A percentile compares a stretch with the other conserved stretches of the same genome.
Evolutionary conservation across 2,888 invertebrate genomes (phyloP).

Genomic region (Ochlodes sylvanus): DNA sequence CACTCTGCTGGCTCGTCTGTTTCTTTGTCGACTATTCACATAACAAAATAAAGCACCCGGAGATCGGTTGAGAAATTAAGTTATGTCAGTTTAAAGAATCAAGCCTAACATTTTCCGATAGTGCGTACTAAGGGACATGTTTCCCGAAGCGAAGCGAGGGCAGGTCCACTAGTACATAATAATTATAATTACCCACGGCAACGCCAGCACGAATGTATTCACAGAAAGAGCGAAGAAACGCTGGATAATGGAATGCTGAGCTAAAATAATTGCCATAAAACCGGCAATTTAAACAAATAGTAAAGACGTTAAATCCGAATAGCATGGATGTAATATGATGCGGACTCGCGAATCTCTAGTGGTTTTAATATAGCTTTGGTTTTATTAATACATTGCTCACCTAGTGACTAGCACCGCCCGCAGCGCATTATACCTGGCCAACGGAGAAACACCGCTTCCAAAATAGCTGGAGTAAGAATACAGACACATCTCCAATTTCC

Average conservation of each 20-base stretch:
- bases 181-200: conserved; percentile 7
- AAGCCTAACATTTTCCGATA: no score
- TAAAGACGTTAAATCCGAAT: conserved; percentile 25
- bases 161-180: no score
- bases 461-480: conserved; percentile 61
- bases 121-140: no score
- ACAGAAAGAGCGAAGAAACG: neutral
- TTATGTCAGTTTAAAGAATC: no score
- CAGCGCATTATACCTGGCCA: conserved; percentile 65
- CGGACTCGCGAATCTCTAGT: conserved; percentile 59
- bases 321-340: conserved; percentile 62
- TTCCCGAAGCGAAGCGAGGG: no score
- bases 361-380: conserved; percentile 66
- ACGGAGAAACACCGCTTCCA: conserved; percentile 53
- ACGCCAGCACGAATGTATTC: neutral
- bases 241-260: neutral
- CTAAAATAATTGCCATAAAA: conserved; percentile 16
- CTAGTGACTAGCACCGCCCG: conserved; percentile 55
- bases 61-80: no score
- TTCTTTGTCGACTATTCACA: neutral
- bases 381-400: conserved; percentile 71
- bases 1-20: no score
- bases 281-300: conserved; percentile 20
- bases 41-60: no score
- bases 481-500: conserved; percentile 54